Evolutionary conservation across 2,888 invertebrate genomes (phyloP).

Genomic region (Lochmaea capreae): DNA sequence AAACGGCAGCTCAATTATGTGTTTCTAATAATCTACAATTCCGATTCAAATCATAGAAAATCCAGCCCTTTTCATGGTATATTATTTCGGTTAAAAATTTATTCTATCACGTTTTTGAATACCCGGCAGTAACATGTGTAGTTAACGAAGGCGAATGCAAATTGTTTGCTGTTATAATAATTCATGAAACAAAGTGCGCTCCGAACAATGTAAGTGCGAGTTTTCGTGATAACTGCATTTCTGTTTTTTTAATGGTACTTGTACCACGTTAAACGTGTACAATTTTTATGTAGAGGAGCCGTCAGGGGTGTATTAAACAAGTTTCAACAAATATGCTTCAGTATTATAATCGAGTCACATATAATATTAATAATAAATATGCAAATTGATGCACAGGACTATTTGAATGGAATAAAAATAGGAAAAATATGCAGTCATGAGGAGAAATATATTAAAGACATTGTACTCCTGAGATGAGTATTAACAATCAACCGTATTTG

Average conservation of each 20-base stretch:
- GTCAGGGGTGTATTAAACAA: neutral
- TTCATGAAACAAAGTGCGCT: constrained; percentile 23
- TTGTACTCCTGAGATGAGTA: no score
- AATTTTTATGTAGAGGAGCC: neutral
- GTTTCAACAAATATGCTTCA: neutral
- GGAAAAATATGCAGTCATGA: no score
- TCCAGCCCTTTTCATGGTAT: neutral
- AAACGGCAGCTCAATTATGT: neutral
- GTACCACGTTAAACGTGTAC: constrained; percentile 23
- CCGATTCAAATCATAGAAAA: neutral
- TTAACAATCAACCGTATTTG: no score
- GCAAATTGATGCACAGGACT: no score
- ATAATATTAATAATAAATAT: no score
- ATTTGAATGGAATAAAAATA: no score
- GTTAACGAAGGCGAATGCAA: constrained; percentile 43
- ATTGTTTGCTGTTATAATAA: constrained; percentile 43
- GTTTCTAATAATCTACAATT: neutral
- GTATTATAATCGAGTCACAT: no score
- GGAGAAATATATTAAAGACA: no score
- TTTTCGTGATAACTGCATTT: constrained; percentile 33
- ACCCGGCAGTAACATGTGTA: constrained; percentile 35
- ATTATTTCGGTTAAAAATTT: neutral
- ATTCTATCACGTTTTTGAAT: neutral
- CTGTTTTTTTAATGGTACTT: constrained; percentile 17
- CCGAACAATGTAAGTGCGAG: constrained; percentile 25